Base-by-base conservation (phyloP, 2,113 vertebrate species). In the Bujurquina vittata region DNA sequence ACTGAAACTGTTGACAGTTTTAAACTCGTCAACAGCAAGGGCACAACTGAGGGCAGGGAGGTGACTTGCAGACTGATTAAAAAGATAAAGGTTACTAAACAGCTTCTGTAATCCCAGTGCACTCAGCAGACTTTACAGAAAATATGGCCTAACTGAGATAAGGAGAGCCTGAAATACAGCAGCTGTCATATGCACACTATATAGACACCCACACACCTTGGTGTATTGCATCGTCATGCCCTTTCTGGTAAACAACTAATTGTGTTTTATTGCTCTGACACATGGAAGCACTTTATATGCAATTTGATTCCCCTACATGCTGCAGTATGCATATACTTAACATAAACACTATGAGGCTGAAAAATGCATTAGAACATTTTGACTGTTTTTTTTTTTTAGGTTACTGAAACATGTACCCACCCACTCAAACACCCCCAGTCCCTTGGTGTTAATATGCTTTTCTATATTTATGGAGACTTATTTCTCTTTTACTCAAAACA, bases 21-120 rank as follows among this genome's bases (percentile, higher is more conserved):
- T 87, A 80, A 80, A 90, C 84, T 87, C 40, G 77, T 89, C 82
- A 84, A 67, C 59, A 85, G 55, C 6, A n/a, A 57, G 79, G 72
- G 26, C 29, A 79, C 69, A 33, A 83, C 7, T 69, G 63, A 86
- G 81, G 62, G 46, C 35, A 74, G 31, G 4, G 56, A 69, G 79
- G 84, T 81, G 59, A 85, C 74, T 65, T 77, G 7, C 20, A 60
- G 40, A 75, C 56, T 80, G 57, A 87, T 85, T 79, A 65, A 75
- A 33, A 86, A 73, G 69, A 80, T 57, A 79, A 77, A 87, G 26
- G 80, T 63, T 65, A 81, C 40, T 54, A 29, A 79, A 80, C 59
- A 84, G 72, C 65, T 75, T 75, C 65, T 72, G 46, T n/a, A 22
- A 52, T 75, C 40, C 20, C 17, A 18, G 33, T 74, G 26, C 23